These are phyloP conservation scores for Slavum lentiscoides DNA, from an alignment of 2,888 invertebrate species.

Conservation along the genomic window DNA sequence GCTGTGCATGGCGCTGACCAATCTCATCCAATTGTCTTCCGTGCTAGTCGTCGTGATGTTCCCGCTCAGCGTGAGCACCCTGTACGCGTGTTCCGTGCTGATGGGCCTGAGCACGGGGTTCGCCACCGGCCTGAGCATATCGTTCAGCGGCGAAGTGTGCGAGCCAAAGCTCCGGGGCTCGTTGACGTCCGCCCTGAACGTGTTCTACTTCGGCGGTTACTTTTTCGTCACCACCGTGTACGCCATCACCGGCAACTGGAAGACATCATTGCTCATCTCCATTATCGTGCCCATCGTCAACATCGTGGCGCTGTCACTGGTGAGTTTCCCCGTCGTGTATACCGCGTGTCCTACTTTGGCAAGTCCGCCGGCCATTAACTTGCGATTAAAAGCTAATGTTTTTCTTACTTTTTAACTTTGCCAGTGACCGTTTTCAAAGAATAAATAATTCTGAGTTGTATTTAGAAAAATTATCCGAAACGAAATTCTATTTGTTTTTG, in stretches of 20 bases:
- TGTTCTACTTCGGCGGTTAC: conserved; percentile 59
- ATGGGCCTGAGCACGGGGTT: conserved; percentile 37
- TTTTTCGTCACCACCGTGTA: conserved; percentile 63
- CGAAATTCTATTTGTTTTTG: too few relatives aligned
- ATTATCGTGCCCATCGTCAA: conserved; percentile 63
- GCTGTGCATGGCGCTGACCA: conserved; percentile 19
- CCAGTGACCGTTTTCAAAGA: too few relatives aligned
- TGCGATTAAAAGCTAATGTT: too few relatives aligned
- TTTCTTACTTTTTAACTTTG: too few relatives aligned
- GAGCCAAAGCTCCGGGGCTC: conserved; percentile 65
- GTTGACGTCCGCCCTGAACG: conserved; percentile 60
- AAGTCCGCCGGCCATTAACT: too few relatives aligned
- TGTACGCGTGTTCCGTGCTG: conserved; percentile 28
- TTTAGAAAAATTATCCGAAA: too few relatives aligned
- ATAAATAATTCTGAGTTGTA: too few relatives aligned
- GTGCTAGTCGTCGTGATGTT: conserved; percentile 18
- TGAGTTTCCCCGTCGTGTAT: conserved; percentile 56
- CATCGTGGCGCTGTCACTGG: conserved; percentile 64
- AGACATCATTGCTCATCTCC: conserved; percentile 64
- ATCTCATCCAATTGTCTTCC: conserved; percentile 11
- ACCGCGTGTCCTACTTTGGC: too few relatives aligned
- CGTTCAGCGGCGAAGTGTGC: conserved; percentile 67
- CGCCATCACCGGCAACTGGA: conserved; percentile 60
- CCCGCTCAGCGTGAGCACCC: not conserved
- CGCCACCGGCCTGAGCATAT: conserved; percentile 28